Conservation (phyloP, 2,113 vertebrate species). For the Actenoides lindsayi region DNA sequence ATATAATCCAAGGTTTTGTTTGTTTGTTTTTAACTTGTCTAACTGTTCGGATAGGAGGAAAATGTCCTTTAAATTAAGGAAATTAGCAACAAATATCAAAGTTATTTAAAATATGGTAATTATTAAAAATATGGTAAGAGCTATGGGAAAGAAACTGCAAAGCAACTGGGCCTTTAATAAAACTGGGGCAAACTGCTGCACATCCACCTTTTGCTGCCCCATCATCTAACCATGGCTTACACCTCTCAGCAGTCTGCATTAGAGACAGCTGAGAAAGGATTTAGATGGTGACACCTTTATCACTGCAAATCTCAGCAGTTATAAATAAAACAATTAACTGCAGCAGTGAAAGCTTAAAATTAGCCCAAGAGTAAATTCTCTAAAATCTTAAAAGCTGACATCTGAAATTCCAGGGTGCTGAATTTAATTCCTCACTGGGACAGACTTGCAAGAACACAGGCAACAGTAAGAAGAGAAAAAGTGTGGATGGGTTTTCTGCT, state of each 20-base stretch:
- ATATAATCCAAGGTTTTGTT: constrained; percentile 65
- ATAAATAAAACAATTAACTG: constrained; percentile 38
- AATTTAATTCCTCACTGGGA: neutral
- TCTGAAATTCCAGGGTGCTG: constrained; percentile 9
- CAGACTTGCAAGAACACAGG: neutral
- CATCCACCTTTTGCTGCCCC: neutral
- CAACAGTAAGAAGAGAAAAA: neutral
- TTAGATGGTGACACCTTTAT: neutral
- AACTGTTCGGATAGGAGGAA: constrained; percentile 5
- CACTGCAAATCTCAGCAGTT: neutral
- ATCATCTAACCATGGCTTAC: neutral
- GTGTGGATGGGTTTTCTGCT: neutral
- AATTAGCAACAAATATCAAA: constrained; percentile 42
- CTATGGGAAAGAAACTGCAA: neutral
- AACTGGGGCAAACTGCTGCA: neutral
- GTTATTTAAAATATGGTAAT: neutral
- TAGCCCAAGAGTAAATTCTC: constrained; percentile 17
- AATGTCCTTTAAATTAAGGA: constrained; percentile 37
- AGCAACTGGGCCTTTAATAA: neutral
- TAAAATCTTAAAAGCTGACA: constrained; percentile 24
- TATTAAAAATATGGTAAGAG: neutral
- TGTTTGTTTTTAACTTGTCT: constrained; percentile 47
- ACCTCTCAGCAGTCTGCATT: neutral
- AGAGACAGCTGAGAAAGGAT: neutral
- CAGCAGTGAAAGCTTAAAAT: constrained; percentile 36